Evolutionary conservation across 2,797 vertebrate species (phyloP).

Genomic region (Bradypodion ventrale): DNA sequence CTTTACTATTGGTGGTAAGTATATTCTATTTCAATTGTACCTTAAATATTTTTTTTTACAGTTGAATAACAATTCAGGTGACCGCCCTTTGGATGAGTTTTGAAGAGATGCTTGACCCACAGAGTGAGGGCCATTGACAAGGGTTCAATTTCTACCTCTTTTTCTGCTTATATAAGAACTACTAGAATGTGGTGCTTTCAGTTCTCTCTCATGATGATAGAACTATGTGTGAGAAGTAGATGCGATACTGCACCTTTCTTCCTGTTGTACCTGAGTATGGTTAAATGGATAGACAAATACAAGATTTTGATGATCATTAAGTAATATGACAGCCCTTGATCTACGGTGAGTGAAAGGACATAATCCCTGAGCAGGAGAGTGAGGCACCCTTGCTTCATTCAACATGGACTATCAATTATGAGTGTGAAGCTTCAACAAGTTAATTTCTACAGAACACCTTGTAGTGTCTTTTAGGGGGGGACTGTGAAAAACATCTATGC

Average conservation of each 20-base stretch:
- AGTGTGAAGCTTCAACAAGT: background rate
- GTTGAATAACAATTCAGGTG: conserved; percentile 1
- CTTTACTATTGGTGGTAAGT: conserved; percentile 79
- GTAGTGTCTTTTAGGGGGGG: background rate
- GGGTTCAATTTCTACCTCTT: background rate
- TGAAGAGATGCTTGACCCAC: background rate
- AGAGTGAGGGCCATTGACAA: background rate
- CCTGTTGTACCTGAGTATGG: background rate
- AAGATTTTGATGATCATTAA: background rate
- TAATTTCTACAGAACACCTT: background rate
- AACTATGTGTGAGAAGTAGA: background rate
- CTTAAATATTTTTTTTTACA: background rate
- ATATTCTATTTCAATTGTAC: background rate
- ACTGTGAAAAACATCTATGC: background rate
- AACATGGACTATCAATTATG: too few relatives aligned
- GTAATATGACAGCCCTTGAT: too few relatives aligned
- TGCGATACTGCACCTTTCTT: background rate
- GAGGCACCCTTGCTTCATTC: too few relatives aligned
- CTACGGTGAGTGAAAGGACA: too few relatives aligned
- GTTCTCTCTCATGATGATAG: background rate
- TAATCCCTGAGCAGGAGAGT: too few relatives aligned
- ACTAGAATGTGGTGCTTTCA: background rate
- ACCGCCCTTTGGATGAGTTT: background rate
- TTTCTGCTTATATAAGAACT: background rate
- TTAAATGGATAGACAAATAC: background rate